Conservation (phyloP, 2,888 invertebrate species). For the Tipula confusa region DNA sequence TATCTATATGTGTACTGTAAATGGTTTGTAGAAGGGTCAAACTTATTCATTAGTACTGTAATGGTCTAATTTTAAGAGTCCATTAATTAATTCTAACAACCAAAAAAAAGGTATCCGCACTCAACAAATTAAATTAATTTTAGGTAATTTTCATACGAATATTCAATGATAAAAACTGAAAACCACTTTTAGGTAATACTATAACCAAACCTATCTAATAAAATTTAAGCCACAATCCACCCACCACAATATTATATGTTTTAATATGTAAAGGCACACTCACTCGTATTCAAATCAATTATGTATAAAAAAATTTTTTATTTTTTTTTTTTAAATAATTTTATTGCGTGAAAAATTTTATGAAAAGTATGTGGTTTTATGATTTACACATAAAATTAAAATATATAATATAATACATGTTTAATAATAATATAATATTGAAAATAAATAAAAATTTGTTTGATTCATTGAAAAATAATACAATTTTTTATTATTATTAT, state of each 20-base stretch:
- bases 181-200: neutral
- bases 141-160: neutral
- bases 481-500: neutral
- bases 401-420: neutral
- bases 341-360: slow-evolving; percentile 12
- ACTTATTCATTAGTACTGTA: neutral
- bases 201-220: neutral
- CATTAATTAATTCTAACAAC: neutral
- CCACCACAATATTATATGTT: neutral
- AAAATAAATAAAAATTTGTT: neutral
- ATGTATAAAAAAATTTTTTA: neutral
- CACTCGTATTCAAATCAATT: neutral
- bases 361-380: slow-evolving; percentile 25
- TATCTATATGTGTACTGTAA: neutral
- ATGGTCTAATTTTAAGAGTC: neutral
- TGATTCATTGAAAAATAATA: slow-evolving; percentile 20
- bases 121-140: neutral
- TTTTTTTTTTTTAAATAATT: neutral
- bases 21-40: neutral
- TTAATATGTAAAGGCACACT: too few relatives aligned
- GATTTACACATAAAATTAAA: neutral
- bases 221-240: neutral
- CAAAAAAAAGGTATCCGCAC: neutral
- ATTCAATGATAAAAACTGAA: neutral
- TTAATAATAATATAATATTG: neutral